phyloP scores from a whole-genome alignment of 2,797 vertebrate species.

The Brachyrhaphis roseni region DNA sequence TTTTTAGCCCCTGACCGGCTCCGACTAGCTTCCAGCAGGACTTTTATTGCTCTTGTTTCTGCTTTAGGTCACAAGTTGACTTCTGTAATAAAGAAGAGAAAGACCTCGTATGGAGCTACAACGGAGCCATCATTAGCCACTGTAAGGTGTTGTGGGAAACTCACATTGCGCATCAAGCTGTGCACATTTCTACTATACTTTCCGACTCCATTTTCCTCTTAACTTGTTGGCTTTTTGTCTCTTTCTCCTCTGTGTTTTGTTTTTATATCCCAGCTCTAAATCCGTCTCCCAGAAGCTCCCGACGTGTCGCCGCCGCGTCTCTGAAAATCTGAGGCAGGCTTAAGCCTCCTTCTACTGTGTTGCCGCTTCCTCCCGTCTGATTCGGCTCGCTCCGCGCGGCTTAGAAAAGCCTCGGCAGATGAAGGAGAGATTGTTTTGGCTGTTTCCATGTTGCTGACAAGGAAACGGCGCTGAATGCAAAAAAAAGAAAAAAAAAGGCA shows the following conservation, averaged over 20 bases:
- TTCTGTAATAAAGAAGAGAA: not conserved
- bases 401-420: slow-evolving; percentile 56
- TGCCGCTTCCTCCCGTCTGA: slow-evolving; percentile 15
- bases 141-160: too few relatives aligned
- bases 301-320: slow-evolving; percentile 12
- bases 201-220: not conserved
- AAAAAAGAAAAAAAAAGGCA: slow-evolving; percentile 44
- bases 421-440: slow-evolving; percentile 48
- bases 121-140: not conserved
- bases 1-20: not conserved
- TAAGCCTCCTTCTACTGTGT: slow-evolving; percentile 40
- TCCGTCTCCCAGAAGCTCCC: slow-evolving; percentile 14
- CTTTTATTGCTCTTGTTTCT: slow-evolving; percentile 21
- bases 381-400: slow-evolving; percentile 25
- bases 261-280: slow-evolving; percentile 15
- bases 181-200: not conserved
- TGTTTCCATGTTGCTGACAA: slow-evolving; percentile 46
- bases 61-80: slow-evolving; percentile 1
- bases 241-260: slow-evolving; percentile 3
- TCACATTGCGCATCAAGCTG: not conserved
- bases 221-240: slow-evolving; percentile 10
- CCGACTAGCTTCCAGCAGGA: slow-evolving; percentile 3
- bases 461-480: slow-evolving; percentile 53
- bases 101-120: not conserved
- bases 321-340: slow-evolving; percentile 31